phyloP scores from a whole-genome alignment of 2,797 vertebrate species.

The Gallinago nigripennis region DNA sequence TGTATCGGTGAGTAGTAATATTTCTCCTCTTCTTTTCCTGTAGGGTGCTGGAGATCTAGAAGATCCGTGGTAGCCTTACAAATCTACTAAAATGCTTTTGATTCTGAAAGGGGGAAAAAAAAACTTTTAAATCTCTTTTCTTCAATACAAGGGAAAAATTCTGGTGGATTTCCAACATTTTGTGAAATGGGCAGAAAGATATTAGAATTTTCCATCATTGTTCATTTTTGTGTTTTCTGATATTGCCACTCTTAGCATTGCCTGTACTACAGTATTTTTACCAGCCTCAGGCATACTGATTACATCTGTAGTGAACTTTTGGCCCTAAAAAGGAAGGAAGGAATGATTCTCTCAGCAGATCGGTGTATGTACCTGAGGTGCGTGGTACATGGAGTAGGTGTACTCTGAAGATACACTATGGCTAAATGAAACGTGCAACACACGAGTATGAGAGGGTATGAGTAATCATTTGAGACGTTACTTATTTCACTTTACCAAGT shows the following conservation, averaged over 20 bases:
- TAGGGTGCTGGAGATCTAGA: constrained; percentile 94
- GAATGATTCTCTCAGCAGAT: constrained; percentile 75
- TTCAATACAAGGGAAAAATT: constrained; percentile 84
- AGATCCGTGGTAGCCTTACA: constrained; percentile 95
- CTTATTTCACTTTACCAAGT: constrained; percentile 70
- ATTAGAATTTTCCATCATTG: constrained; percentile 84
- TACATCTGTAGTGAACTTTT: constrained; percentile 76
- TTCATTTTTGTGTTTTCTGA: constrained; percentile 82
- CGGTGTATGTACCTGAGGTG: constrained; percentile 71
- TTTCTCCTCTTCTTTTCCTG: constrained; percentile 82
- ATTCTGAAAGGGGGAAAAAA: constrained; percentile 83
- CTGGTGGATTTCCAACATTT: constrained; percentile 84
- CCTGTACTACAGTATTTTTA: constrained; percentile 82
- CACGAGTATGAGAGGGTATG: constrained; percentile 69
- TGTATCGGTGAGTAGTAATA: constrained; percentile 74
- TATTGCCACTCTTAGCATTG: constrained; percentile 82
- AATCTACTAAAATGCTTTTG: constrained; percentile 88
- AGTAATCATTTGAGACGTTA: constrained; percentile 72
- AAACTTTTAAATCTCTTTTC: constrained; percentile 82
- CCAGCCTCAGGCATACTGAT: constrained; percentile 77
- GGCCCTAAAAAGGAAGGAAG: constrained; percentile 74
- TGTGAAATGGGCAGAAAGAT: constrained; percentile 84
- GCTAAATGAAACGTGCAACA: constrained; percentile 67
- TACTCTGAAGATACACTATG: constrained; percentile 76
- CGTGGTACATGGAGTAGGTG: constrained; percentile 65